Evolutionary conservation across 2,113 vertebrate species (phyloP), one percentile per base, ranked within the genome.

Genomic region (Ifrita kowaldi): DNA sequence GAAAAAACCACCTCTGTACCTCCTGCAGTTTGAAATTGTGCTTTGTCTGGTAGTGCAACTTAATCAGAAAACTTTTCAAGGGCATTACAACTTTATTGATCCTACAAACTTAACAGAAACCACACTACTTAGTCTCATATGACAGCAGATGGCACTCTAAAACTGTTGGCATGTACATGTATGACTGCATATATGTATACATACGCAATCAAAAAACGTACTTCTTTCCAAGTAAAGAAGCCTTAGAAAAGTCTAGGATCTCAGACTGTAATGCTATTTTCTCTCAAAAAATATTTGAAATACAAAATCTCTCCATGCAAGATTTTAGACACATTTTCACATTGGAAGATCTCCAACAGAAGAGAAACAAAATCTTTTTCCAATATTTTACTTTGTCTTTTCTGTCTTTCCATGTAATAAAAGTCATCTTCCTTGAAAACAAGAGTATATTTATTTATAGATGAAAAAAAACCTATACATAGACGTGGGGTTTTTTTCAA

Each of bases 91-190:
- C 67, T 90, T 77, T 50, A 88, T 73, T 80, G 16, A 59, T 74
- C 32, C 16, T 63, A 80, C 85, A 80, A 84, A 37, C 9, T 17
- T 69, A 46, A 50, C 33, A 78, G 35, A 74, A 84, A 69, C 28
- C 59, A 28, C 13, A 77, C 3, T 83, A 2, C 70, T 49, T 76
- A 83, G 39, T 80, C 19, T 70, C 8, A 11, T 35, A 42, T 87
- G 73, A 90, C 94, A 96, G 93, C 84, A 95, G 88, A 84, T 96
- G 93, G 93, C 95, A 95, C 75, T 93, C 67, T 93, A 33, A 59
- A 95, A 59, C 90, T 90, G 44, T 92, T 84, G 64, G 44, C 89
- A 70, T 90, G 73, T 92, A 63, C 79, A 86, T 8, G 35, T 84
- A 59, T 93, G 88, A 90, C 30, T 74, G 46, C 92, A 90, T 12